Evolutionary conservation across 1,140 invertebrate species (phyloP), one percentile per base, ranked within the genome.

Genomic region (Listronotus bonariensis): DNA sequence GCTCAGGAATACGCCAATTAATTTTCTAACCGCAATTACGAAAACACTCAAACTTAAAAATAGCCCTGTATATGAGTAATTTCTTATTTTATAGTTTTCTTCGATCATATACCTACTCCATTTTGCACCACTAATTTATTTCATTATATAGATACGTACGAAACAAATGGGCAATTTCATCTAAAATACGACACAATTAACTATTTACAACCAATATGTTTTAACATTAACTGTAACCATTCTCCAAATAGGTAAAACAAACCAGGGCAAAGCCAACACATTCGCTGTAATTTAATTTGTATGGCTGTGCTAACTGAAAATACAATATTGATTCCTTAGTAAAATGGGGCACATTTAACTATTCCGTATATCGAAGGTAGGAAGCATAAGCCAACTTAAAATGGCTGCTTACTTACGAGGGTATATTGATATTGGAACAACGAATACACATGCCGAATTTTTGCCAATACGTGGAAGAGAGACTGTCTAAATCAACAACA

Each of bases 161-260:
- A 36, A 36, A 45, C 14, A 45, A 14, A 45, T 3, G 42, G 42
- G 7, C 3, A 18, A 49, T 10, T 49, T 18, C n/a, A n/a, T 10
- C 3, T 49, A 49, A 49, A 18, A 49, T 26, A 26, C 20, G 20
- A 26, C 20, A 26, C 46, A 18, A 49, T 49, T 49, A 49, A 49
- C 9, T 18, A 49, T 49, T 49, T 18, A 49, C 46, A 20, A 8
- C 18, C 11, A 31, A 15, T 3, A 10, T 15, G 15, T 49, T 18
- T 5, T 31, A 18, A n/a, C 20, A 15, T n/a, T n/a, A n/a, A 20
- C 46, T 20, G 8, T 20, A 20, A 49, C 46, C 15, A 20, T 20
- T 49, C 18, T 49, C 46, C 46, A 49, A 49, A 49, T 49, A 20
- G 46, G 46, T 49, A 49, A 49, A 49, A 49, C 46, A 49, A 49